Conservation (phyloP, 2,797 vertebrate genomes). For the Hipposideros larvatus region DNA sequence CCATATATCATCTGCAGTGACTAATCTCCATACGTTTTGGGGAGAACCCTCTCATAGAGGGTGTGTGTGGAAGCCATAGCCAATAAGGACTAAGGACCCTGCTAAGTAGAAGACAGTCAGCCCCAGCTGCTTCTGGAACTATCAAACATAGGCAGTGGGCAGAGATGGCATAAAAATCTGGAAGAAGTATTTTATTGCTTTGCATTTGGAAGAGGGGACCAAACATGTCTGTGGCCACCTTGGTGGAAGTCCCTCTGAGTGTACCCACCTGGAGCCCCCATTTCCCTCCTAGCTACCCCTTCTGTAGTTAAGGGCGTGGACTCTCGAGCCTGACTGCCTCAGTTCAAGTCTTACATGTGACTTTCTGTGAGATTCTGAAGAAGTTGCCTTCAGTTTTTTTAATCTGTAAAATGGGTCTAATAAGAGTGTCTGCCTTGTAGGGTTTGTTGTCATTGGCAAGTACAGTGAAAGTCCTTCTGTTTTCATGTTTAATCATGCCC, state of each 20-base stretch:
- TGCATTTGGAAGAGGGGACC: not conserved
- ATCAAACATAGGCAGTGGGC: not conserved
- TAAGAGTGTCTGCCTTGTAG: not conserved
- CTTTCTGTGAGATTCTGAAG: not conserved
- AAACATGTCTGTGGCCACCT: not conserved
- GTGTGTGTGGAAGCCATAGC: not conserved
- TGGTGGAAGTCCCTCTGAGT: not conserved
- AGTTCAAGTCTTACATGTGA: not conserved
- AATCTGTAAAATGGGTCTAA: not conserved
- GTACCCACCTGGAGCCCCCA: not conserved
- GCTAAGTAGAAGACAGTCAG: not conserved
- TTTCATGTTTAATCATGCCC: not conserved
- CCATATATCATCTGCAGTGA: not conserved
- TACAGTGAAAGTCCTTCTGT: not conserved
- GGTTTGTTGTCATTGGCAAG: not conserved
- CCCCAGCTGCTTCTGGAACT: not conserved
- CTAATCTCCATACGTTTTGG: not conserved
- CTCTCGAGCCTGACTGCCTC: not conserved
- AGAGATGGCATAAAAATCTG: not conserved
- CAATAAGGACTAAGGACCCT: not conserved
- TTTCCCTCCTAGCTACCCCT: not conserved
- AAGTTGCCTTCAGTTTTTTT: slow-evolving; percentile 7
- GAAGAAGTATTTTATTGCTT: not conserved
- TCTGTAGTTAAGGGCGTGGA: not conserved
- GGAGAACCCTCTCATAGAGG: not conserved